Evolutionary conservation across 2,797 vertebrate genomes (phyloP).

Genomic region (Lutjanus argentimaculatus): DNA sequence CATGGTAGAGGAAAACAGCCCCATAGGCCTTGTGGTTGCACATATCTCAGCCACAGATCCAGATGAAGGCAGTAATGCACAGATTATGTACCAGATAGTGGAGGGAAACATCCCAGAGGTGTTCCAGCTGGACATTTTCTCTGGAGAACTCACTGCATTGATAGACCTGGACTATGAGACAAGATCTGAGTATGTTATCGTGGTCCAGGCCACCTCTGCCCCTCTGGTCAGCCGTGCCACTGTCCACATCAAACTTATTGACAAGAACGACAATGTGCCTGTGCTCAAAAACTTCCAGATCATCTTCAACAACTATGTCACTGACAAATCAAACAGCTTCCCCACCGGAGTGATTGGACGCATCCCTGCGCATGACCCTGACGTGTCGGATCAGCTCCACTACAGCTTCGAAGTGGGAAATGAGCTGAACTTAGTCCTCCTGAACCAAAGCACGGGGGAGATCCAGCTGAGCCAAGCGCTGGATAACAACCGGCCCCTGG

Average conservation of each 20-base stretch:
- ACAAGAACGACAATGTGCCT: constrained; percentile 94
- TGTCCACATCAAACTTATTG: constrained; percentile 92
- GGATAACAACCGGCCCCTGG: constrained; percentile 96
- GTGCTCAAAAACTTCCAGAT: constrained; percentile 96
- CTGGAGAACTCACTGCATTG: constrained; percentile 93
- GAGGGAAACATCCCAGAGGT: constrained; percentile 98
- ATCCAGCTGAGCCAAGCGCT: constrained; percentile 93
- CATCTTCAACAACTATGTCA: constrained; percentile 98
- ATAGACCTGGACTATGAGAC: constrained; percentile 95
- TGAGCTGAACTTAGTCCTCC: constrained; percentile 92
- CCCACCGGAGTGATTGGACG: constrained; percentile 93
- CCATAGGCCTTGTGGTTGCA: constrained; percentile 94
- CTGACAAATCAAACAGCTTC: constrained; percentile 93
- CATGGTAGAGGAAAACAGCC: constrained; percentile 96
- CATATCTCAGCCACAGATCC: constrained; percentile 94
- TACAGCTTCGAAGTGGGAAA: constrained; percentile 94
- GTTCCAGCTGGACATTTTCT: constrained; percentile 98
- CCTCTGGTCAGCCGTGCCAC: constrained; percentile 96
- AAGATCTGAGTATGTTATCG: constrained; percentile 92
- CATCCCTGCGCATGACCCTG: constrained; percentile 93
- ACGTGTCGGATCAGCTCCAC: constrained; percentile 91
- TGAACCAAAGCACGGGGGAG: constrained; percentile 93
- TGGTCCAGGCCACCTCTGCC: constrained; percentile 96
- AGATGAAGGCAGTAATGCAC: constrained; percentile 96
- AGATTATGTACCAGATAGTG: constrained; percentile 99